Percentiles rank a stretch among this genome's conserved stretches.
These are phyloP conservation scores for Menidia beryllina DNA, from an alignment of 2,113 vertebrate species.

Conservation along the genomic window DNA sequence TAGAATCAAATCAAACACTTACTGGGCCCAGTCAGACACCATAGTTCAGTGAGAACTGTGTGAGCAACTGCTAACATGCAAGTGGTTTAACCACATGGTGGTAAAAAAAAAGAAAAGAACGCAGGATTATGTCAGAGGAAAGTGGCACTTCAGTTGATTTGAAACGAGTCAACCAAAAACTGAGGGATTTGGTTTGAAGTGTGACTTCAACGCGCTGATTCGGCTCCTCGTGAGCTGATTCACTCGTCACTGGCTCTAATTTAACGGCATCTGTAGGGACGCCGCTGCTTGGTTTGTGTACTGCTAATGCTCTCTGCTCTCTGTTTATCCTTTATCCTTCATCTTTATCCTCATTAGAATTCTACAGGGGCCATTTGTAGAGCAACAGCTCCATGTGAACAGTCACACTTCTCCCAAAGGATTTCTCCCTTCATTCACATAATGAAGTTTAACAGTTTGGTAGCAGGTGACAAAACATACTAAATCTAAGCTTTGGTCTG, in stretches of 20 bases:
- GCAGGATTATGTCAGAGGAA: no score
- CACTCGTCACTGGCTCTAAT: not conserved
- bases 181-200: not conserved
- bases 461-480: slow-evolving; percentile 32
- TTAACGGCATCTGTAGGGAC: not conserved
- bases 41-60: not conserved
- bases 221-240: slow-evolving; percentile 4
- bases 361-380: not conserved
- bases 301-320: not conserved
- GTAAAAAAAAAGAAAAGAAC: no score
- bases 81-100: no score
- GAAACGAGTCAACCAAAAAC: not conserved
- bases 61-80: not conserved
- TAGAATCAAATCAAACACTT: no score
- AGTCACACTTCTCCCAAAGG: slow-evolving; percentile 3
- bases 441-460: slow-evolving; percentile 16
- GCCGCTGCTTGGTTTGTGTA: not conserved
- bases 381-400: slow-evolving; percentile 17
- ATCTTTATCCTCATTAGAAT: not conserved
- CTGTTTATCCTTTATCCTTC: slow-evolving; percentile 4
- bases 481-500: slow-evolving; percentile 30
- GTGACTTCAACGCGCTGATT: not conserved
- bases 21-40: no score
- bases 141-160: no score
- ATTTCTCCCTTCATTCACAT: slow-evolving; percentile 24